Evolutionary conservation across 2,797 vertebrate genomes (phyloP).

Genomic region (Takifugu ocellatus): DNA sequence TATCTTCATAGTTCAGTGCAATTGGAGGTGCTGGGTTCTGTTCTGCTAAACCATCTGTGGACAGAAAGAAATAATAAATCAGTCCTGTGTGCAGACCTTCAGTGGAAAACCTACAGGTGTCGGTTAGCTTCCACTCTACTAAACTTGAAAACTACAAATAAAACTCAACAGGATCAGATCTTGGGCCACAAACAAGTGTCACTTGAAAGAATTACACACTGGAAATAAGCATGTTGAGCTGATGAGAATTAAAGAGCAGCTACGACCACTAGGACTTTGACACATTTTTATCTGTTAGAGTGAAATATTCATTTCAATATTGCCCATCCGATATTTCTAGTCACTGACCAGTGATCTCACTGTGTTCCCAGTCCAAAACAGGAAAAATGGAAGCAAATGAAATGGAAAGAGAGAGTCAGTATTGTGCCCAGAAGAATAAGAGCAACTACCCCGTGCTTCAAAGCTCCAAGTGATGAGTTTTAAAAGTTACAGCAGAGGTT

Average conservation of each 20-base stretch:
- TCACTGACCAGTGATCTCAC: too few relatives aligned
- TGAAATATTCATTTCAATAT: too few relatives aligned
- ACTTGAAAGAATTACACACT: neutral
- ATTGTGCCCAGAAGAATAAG: neutral
- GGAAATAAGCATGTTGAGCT: neutral
- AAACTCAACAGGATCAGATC: neutral
- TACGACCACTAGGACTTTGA: too few relatives aligned
- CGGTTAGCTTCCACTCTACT: neutral
- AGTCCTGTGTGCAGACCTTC: neutral
- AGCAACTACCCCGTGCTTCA: slow-evolving; percentile 22
- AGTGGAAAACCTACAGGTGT: neutral
- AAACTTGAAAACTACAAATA: neutral
- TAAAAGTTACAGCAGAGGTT: slow-evolving; percentile 54
- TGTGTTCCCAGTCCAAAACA: too few relatives aligned
- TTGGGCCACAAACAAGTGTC: too few relatives aligned
- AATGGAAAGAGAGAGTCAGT: too few relatives aligned
- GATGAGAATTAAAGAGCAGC: too few relatives aligned
- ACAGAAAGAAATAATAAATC: slow-evolving; percentile 8
- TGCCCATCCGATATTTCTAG: too few relatives aligned
- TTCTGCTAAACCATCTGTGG: slow-evolving; percentile 53
- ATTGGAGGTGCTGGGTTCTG: slow-evolving; percentile 77
- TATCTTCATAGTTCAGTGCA: slow-evolving; percentile 81
- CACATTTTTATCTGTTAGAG: too few relatives aligned
- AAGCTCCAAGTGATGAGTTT: slow-evolving; percentile 1
- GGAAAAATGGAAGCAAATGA: too few relatives aligned